Base-by-base conservation (phyloP, 2,888 invertebrate genomes). In the Coecobrya sp. region DNA sequence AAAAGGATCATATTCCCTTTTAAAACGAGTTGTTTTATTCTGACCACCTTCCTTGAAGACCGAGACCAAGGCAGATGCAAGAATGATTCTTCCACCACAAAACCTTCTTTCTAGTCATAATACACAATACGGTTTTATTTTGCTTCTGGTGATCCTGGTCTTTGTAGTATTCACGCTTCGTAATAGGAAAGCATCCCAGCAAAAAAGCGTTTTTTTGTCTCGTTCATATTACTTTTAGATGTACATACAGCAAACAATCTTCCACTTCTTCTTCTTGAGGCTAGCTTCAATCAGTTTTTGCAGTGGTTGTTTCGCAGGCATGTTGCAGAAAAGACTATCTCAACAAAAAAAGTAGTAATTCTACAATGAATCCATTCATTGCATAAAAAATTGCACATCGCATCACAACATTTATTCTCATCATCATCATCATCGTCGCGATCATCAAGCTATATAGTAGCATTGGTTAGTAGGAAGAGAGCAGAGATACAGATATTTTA, bases 261-360 rank as follows among this genome's bases (percentile, higher is more conserved):
- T 82, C 59, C 59, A 25, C 62, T 62, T 82, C 82, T 42, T 70
- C 55, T 86, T 86, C 86, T 86, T 86, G 52, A 86, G 86, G 86
- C 70, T 86, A 70, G 70, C 27, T 65, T 85, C 85, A 85, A 85
- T 85, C 85, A 85, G 16, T 68, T 85, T 27, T 27, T 68, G 22
- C 13, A 52, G 79, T 52, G 27, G 79, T 62, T 85, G 79, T 62
- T 85, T 68, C 8, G 68, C n/a, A 7, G 45, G 65, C 65, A 55
- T 59, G 59, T 88, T 70, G 88, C 88, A 81, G 79, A 88, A 88
- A 88, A 81, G 88, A 79, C 88, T 88, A 81, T 88, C 88, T 65
- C 88, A 88, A 88, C 88, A 81, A 65, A 88, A 81, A 87, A 88
- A 88, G 79, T 65, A 76, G 88, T 88, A 81, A 62, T 86, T 86